These are phyloP conservation scores for Zalophus californianus DNA, from an alignment of 2,797 vertebrate genomes.

Conservation along the genomic window DNA sequence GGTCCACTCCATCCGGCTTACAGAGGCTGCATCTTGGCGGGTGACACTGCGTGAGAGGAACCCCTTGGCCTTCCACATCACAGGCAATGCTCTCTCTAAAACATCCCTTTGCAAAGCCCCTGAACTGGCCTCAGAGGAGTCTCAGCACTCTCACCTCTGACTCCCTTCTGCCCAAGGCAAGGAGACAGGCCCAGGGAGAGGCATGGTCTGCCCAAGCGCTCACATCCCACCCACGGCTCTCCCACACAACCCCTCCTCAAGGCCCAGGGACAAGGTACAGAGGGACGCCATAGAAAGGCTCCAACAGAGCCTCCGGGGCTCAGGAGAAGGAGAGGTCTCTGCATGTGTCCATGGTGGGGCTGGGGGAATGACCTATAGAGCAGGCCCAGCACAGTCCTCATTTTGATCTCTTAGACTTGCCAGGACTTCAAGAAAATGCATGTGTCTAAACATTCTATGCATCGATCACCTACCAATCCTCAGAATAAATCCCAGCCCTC, in stretches of 20 bases:
- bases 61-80: background rate
- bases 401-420: background rate
- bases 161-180: background rate
- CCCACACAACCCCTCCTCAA: background rate
- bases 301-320: background rate
- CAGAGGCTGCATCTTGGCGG: background rate
- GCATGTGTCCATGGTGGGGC: fast-evolving
- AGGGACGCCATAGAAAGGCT: background rate
- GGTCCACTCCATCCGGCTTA: background rate
- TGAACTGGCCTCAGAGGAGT: background rate
- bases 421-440: background rate
- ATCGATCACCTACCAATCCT: background rate
- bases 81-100: background rate
- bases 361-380: no score
- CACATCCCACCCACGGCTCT: background rate
- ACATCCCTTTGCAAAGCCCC: background rate
- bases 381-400: no score
- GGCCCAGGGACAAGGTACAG: background rate
- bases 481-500: background rate
- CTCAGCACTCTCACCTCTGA: background rate
- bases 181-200: background rate
- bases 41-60: background rate
- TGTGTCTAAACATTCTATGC: background rate
- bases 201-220: background rate
- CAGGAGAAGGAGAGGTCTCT: background rate